Evolutionary conservation across 2,888 invertebrate species (phyloP), one percentile per base, ranked within the genome.

Genomic region (Euplagia quadripunctaria): DNA sequence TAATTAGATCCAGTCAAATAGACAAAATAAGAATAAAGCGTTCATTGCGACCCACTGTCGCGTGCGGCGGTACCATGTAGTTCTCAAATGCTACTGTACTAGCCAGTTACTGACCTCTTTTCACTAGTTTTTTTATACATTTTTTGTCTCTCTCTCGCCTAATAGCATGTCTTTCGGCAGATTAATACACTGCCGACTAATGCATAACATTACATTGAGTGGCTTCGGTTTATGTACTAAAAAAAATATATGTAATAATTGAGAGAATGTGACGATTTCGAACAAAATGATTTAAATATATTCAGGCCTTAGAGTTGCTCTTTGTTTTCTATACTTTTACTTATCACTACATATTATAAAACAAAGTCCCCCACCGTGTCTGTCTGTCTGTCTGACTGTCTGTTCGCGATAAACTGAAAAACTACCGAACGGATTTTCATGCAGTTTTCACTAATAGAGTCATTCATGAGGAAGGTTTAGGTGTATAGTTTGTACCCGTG

Each of bases 141-240:
- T 89, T 87, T 88, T 89, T 88, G 83, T 90, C 88, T 86, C 89
- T 81, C 85, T 89, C 88, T 82, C 86, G 81, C 87, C 88, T 93
- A 93, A 93, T 92, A 92, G 90, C 89, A 85, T 89, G 88, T 87
- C 91, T 92, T 93, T 94, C 90, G 88, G 85, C 86, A 92, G 93
- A 94, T 93, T 94, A 94, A 94, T 94, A 93, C 88, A 82, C 87
- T 71, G 82, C 82, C 81, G 84, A 77, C 92, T 95, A 94, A 95
- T 94, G 94, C 92, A 93, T 95, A 94, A 94, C 90, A 95, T 95
- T 95, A 95, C 73, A 82, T 87, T 87, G 94, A 95, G 95, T 95
- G 94, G 89, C 81, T 89, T 85, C 84, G 42, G 52, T 64, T 43
- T 66, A 72, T 64, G 76, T 74, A 41, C 43, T 72, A 64, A 31